These are phyloP conservation scores for Pilophorus perplexus DNA, from an alignment of 2,888 invertebrate species.

Conservation along the genomic window DNA sequence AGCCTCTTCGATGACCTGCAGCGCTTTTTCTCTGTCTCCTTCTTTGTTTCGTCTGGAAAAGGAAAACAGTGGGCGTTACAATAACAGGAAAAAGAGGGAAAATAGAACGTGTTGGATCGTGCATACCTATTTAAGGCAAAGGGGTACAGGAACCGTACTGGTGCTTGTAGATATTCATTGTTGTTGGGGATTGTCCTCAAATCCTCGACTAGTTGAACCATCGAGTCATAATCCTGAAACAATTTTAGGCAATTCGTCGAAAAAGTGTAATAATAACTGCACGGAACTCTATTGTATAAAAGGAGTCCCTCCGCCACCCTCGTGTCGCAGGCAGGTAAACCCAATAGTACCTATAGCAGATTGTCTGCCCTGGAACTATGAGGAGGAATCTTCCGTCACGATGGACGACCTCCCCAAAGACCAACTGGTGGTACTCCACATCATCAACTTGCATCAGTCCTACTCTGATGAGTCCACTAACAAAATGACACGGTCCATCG, in stretches of 20 bases:
- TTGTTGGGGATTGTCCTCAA: slow-evolving; percentile 84
- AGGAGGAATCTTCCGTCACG: too few relatives aligned
- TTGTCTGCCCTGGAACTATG: too few relatives aligned
- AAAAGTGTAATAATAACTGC: background rate
- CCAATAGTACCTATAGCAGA: too few relatives aligned
- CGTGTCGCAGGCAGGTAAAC: too few relatives aligned
- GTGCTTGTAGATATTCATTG: slow-evolving; percentile 82
- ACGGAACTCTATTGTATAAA: too few relatives aligned
- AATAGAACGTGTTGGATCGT: background rate
- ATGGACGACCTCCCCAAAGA: too few relatives aligned
- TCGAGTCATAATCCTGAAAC: slow-evolving; percentile 83
- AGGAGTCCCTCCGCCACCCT: too few relatives aligned
- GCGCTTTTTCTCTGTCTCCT: slow-evolving; percentile 91
- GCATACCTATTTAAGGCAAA: slow-evolving; percentile 87
- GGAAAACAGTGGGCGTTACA: too few relatives aligned
- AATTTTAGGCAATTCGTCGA: background rate
- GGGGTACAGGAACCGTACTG: slow-evolving; percentile 89
- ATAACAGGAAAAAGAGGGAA: background rate
- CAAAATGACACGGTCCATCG: too few relatives aligned
- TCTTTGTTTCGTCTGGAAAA: slow-evolving; percentile 78
- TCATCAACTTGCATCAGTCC: background rate
- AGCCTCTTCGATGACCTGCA: slow-evolving; percentile 86
- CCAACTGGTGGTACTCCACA: too few relatives aligned
- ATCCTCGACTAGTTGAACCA: slow-evolving; percentile 95
- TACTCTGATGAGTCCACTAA: too few relatives aligned